Percentiles rank a stretch among this genome's conserved stretches.
Evolutionary conservation across 2,113 vertebrate species (phyloP).

Genomic region (Bolborhynchus lineola): DNA sequence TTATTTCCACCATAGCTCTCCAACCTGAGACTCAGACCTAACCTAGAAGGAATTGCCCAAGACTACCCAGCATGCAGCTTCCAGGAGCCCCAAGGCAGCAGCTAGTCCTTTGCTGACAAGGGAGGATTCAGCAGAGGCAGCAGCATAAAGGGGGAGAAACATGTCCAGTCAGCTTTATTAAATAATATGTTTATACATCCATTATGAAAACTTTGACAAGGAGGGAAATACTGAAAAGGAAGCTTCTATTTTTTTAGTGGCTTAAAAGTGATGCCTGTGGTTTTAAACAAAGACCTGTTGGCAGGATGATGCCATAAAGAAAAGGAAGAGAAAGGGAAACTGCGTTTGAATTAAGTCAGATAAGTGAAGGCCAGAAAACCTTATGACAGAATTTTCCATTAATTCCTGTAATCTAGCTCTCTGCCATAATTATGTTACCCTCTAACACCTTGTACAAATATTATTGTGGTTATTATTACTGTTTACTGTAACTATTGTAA

Average conservation of each 20-base stretch:
- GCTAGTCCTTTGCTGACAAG: background rate
- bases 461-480: background rate
- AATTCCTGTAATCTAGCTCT: background rate
- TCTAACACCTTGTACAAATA: background rate
- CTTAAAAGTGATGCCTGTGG: conserved; percentile 25
- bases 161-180: background rate
- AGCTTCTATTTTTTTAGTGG: background rate
- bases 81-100: background rate
- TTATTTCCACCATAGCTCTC: background rate
- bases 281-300: conserved; percentile 34
- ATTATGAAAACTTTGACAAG: background rate
- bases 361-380: conserved; percentile 27
- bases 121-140: background rate
- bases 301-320: background rate
- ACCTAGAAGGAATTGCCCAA: background rate
- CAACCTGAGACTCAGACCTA: background rate
- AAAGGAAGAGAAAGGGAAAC: conserved; percentile 58
- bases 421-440: background rate
- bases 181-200: background rate
- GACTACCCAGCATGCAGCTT: background rate
- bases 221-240: conserved; percentile 2
- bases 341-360: background rate
- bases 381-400: conserved; percentile 26
- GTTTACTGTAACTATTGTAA: background rate
- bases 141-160: background rate